phyloP scores from a whole-genome alignment of 2,113 vertebrate genomes.

The Baryphthengus martii region DNA sequence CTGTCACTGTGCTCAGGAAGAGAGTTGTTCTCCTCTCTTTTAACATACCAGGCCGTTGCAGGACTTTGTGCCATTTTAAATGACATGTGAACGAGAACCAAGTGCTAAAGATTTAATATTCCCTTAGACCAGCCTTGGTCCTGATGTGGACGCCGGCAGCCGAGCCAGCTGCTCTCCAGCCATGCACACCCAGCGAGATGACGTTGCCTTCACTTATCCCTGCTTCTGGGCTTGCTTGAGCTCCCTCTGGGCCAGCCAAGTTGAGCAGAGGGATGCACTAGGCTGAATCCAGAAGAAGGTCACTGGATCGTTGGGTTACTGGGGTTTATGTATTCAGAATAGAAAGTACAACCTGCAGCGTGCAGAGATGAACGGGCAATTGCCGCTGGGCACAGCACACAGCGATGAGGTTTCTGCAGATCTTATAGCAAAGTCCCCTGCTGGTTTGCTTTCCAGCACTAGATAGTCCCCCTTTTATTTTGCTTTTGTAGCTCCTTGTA shows the following conservation, averaged over 20 bases:
- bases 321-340: not conserved
- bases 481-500: not conserved
- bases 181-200: accelerated
- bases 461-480: not conserved
- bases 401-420: not conserved
- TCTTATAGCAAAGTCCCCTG: not conserved
- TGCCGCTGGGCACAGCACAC: not conserved
- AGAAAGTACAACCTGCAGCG: not conserved
- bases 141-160: not conserved
- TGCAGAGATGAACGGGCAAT: not conserved
- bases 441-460: not conserved
- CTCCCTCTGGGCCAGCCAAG: not conserved
- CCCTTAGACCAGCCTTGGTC: not conserved
- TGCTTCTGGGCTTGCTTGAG: not conserved
- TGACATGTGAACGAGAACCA: not conserved
- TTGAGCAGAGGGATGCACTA: not conserved
- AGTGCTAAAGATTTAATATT: not conserved
- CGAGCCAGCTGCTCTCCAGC: not conserved
- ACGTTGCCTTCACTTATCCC: not conserved
- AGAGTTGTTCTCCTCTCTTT: not conserved
- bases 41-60: not conserved
- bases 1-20: not conserved
- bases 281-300: not conserved
- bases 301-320: not conserved
- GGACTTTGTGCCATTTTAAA: not conserved